Evolutionary conservation across 92 coral and sea anemone genomes (phyloP).

Genomic region (Parazoanthus darwini): DNA sequence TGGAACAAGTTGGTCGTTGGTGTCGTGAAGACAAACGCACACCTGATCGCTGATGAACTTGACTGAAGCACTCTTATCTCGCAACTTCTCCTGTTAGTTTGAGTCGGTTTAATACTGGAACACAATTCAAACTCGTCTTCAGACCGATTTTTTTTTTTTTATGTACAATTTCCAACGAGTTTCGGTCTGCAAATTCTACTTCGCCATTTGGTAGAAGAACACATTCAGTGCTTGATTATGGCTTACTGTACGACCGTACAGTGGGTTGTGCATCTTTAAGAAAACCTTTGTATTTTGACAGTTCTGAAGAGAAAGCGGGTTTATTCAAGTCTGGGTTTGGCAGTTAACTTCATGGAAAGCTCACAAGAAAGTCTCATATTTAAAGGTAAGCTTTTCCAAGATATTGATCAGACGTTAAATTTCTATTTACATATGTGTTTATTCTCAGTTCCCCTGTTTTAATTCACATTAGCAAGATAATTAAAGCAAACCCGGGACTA

Average conservation of each 20-base stretch:
- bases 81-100: not conserved
- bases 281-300: not conserved
- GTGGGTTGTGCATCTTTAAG: not conserved
- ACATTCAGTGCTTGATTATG: not conserved
- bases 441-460: not conserved
- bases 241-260: not conserved
- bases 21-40: not conserved
- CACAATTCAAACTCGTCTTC: not conserved
- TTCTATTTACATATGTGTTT: not conserved
- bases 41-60: not conserved
- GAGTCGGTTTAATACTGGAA: not conserved
- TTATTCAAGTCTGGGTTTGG: not conserved
- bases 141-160: not conserved
- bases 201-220: not conserved
- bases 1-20: not conserved
- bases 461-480: not conserved
- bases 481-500: not conserved
- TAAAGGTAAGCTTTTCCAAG: slow-evolving; percentile 22
- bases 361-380: not conserved
- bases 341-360: not conserved
- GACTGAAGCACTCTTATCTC: not conserved
- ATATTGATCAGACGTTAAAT: not conserved
- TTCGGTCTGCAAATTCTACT: not conserved
- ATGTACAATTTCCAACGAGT: not conserved
- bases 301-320: not conserved